These are phyloP conservation scores for Schlechtendalia chinensis DNA, from an alignment of 1,140 invertebrate species.

Conservation along the genomic window DNA sequence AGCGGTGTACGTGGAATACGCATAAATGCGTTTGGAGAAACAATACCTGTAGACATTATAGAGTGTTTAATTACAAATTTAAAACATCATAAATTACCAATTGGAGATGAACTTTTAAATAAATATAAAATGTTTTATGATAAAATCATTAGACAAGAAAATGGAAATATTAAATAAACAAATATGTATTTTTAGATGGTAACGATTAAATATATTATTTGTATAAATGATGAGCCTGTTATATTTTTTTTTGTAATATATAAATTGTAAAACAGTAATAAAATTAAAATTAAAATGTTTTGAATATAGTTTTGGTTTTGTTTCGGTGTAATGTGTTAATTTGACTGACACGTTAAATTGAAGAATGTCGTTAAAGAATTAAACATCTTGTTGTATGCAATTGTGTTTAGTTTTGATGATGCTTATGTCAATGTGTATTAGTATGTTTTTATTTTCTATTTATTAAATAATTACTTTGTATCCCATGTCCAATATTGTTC, in stretches of 20 bases:
- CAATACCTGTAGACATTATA: conserved; percentile 35
- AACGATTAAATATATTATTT: neutral
- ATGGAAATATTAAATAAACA: neutral
- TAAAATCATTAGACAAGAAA: conserved; percentile 19
- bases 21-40: neutral
- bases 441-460: neutral
- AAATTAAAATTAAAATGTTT: neutral
- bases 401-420: neutral
- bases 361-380: neutral
- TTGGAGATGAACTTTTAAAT: conserved; percentile 24
- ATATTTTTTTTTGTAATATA: neutral
- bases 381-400: neutral
- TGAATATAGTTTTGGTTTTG: neutral
- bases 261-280: neutral
- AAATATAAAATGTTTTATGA: conserved; percentile 38
- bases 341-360: neutral
- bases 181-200: neutral
- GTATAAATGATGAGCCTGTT: neutral
- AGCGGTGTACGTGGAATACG: neutral
- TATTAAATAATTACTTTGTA: too few relatives aligned
- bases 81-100: conserved; percentile 33
- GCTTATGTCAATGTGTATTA: neutral
- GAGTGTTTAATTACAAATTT: conserved; percentile 33
- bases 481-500: too few relatives aligned
- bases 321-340: too few relatives aligned